These are phyloP conservation scores for Rotaria macrura DNA, from an alignment of 2,888 invertebrate species.

Conservation along the genomic window DNA sequence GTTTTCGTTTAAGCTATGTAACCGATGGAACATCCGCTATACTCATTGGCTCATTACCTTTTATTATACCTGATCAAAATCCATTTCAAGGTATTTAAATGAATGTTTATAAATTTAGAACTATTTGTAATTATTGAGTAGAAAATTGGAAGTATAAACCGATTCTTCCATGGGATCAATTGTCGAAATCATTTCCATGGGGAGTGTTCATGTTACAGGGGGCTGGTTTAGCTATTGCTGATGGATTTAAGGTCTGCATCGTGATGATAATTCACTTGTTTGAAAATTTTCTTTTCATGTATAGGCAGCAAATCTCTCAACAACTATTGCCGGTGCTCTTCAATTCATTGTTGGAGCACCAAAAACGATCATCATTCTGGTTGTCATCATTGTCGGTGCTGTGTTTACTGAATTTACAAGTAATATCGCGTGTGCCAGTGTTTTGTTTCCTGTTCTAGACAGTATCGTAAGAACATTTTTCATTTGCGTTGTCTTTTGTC, in stretches of 20 bases:
- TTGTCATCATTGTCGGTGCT: not conserved
- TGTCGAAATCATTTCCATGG: not conserved
- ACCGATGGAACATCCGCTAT: not conserved
- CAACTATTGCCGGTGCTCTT: not conserved
- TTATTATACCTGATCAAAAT: not conserved
- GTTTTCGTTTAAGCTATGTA: not conserved
- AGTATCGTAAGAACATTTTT: not conserved
- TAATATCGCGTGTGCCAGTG: not conserved
- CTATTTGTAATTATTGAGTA: not conserved
- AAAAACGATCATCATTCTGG: not conserved
- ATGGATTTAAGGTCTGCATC: not conserved
- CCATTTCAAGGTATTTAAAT: not conserved
- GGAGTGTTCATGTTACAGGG: conserved; percentile 6
- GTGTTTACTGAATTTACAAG: conserved; percentile 10
- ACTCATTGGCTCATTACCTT: not conserved
- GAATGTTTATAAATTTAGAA: not conserved
- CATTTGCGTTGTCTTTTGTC: no score
- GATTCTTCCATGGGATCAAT: not conserved
- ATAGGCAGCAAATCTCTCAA: not conserved
- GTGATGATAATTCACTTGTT: not conserved
- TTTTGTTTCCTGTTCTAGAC: not conserved
- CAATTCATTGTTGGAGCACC: not conserved
- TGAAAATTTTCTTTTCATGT: not conserved
- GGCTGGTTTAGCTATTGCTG: not conserved
- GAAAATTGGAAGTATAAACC: not conserved